Conservation (phyloP, 2,113 vertebrate species). For the Gopherus flavomarginatus region DNA sequence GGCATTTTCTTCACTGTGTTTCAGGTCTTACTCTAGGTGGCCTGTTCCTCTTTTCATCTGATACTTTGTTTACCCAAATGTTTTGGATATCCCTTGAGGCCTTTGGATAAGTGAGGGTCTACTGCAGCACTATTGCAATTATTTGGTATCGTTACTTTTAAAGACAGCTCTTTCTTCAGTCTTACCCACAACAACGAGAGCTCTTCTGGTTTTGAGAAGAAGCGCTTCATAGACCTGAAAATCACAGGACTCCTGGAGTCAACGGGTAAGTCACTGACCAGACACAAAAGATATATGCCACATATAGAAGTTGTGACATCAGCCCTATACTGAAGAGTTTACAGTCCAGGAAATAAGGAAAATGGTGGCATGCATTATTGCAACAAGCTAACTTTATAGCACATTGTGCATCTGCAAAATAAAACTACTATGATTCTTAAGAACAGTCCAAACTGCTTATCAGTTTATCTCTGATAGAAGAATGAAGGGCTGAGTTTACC, state of each 20-base stretch:
- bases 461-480: neutral
- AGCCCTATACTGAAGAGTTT: neutral
- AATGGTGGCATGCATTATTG: neutral
- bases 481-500: neutral
- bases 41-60: neutral
- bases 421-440: neutral
- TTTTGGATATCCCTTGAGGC: accelerated
- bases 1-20: neutral
- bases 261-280: neutral
- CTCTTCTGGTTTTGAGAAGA: neutral
- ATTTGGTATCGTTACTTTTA: neutral
- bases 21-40: neutral
- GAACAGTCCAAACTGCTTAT: neutral
- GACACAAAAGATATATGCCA: neutral
- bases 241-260: neutral
- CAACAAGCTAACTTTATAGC: neutral
- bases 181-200: neutral
- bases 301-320: neutral
- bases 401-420: neutral
- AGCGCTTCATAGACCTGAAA: neutral
- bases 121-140: neutral
- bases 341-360: neutral
- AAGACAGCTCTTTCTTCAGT: neutral
- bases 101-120: neutral
- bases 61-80: neutral